These are phyloP conservation scores for Chelon auratus DNA, from an alignment of 2,797 vertebrate genomes.

Conservation along the genomic window DNA sequence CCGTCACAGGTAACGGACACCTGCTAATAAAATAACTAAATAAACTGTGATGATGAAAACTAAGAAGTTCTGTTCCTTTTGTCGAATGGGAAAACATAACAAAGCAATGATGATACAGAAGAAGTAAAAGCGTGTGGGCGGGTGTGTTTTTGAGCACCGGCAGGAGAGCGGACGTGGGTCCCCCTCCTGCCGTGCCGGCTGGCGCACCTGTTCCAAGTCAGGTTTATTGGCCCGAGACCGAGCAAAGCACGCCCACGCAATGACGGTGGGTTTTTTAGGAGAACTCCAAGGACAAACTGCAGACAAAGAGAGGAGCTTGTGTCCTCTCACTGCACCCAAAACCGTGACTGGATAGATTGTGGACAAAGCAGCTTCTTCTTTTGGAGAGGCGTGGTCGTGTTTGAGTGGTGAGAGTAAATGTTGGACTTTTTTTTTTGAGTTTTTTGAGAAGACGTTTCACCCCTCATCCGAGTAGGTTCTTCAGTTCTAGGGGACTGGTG, in stretches of 20 bases:
- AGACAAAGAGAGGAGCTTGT: conserved; percentile 8
- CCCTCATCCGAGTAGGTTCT: too few relatives aligned
- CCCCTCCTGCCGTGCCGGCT: conserved; percentile 37
- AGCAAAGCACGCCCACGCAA: conserved; percentile 45
- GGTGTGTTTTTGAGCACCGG: conserved; percentile 41
- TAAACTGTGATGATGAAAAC: background rate
- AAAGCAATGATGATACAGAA: too few relatives aligned
- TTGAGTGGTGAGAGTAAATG: background rate
- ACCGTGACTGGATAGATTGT: background rate
- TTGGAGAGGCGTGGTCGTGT: background rate
- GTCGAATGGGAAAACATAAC: background rate
- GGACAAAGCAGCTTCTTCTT: background rate
- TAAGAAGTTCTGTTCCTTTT: background rate
- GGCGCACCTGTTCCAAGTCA: conserved; percentile 51
- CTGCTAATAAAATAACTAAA: background rate
- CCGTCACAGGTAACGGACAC: conserved; percentile 84
- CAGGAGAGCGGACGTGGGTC: conserved; percentile 37
- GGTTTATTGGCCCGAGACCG: conserved; percentile 56
- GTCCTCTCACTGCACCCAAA: conserved; percentile 5
- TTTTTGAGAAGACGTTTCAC: too few relatives aligned
- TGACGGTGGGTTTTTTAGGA: conserved; percentile 19
- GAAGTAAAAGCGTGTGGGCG: conserved; percentile 30
- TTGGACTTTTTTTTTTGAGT: background rate
- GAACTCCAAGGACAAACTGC: conserved; percentile 27
- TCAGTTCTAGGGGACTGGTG: too few relatives aligned